Evolutionary conservation across 2,888 invertebrate genomes (phyloP).

Genomic region (Apamea sordens): DNA sequence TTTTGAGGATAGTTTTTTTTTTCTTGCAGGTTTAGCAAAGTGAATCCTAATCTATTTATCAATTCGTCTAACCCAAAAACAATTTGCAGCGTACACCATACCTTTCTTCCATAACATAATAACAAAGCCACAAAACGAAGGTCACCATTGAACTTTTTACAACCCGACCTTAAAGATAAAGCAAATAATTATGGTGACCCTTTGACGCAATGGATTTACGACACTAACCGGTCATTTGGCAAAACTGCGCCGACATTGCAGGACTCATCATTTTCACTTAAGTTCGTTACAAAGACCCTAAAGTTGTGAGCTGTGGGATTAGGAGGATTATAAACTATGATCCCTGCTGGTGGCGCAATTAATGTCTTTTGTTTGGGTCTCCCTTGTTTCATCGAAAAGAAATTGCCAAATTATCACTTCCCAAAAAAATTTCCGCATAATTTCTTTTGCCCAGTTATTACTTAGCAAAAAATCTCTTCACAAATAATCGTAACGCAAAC

Average conservation of each 20-base stretch:
- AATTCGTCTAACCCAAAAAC: background rate
- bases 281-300: constrained; percentile 44
- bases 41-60: background rate
- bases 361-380: constrained; percentile 32
- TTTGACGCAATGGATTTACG: constrained; percentile 50
- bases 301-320: constrained; percentile 60
- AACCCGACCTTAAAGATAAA: constrained; percentile 39
- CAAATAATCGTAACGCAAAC: too few relatives aligned
- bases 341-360: constrained; percentile 34
- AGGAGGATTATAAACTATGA: constrained; percentile 58
- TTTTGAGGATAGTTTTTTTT: background rate
- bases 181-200: constrained; percentile 37
- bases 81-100: constrained; percentile 6
- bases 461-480: too few relatives aligned
- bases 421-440: too few relatives aligned
- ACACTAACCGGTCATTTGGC: constrained; percentile 49
- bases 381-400: too few relatives aligned
- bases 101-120: constrained; percentile 32
- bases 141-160: constrained; percentile 51
- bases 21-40: background rate
- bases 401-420: too few relatives aligned
- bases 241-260: constrained; percentile 39
- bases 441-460: too few relatives aligned
- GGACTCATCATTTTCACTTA: constrained; percentile 63
- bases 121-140: constrained; percentile 36